Evolutionary conservation across 2,113 vertebrate genomes (phyloP).

Genomic region (Daubentonia madagascariensis): DNA sequence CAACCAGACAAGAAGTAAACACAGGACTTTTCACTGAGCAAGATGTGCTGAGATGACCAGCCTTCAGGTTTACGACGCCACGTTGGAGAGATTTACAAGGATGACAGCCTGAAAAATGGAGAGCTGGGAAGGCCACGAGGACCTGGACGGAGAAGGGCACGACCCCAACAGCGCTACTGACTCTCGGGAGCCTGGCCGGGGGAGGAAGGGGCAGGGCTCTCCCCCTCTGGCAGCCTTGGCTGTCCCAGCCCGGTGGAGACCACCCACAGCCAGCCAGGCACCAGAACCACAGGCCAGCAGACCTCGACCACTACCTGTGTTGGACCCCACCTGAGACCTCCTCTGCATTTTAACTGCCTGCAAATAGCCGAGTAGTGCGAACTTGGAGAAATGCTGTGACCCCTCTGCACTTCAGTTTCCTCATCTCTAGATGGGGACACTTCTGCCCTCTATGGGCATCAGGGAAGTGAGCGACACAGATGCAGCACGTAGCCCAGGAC

Average conservation of each 20-base stretch:
- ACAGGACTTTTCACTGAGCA: too few relatives aligned
- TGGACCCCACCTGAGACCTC: background rate
- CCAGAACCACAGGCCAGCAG: background rate
- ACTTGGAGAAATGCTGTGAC: too few relatives aligned
- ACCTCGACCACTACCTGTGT: background rate
- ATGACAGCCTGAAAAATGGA: too few relatives aligned
- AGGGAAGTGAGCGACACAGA: fast-evolving
- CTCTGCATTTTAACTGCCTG: background rate
- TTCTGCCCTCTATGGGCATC: too few relatives aligned
- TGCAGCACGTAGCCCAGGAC: background rate
- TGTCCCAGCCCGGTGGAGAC: background rate
- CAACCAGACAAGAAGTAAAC: fast-evolving
- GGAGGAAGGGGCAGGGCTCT: background rate
- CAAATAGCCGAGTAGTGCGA: background rate
- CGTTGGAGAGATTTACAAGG: too few relatives aligned
- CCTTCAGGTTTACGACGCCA: fast-evolving
- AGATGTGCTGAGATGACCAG: fast-evolving
- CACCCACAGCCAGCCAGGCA: background rate
- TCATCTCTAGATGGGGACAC: fast-evolving
- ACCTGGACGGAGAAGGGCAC: fast-evolving
- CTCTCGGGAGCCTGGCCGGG: too few relatives aligned
- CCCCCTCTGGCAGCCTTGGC: background rate
- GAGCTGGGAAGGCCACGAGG: background rate
- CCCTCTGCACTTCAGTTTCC: background rate
- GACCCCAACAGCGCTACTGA: fast-evolving